phyloP scores from a whole-genome alignment of 92 coral and sea anemone species.

The Blastomussa wellsi region DNA sequence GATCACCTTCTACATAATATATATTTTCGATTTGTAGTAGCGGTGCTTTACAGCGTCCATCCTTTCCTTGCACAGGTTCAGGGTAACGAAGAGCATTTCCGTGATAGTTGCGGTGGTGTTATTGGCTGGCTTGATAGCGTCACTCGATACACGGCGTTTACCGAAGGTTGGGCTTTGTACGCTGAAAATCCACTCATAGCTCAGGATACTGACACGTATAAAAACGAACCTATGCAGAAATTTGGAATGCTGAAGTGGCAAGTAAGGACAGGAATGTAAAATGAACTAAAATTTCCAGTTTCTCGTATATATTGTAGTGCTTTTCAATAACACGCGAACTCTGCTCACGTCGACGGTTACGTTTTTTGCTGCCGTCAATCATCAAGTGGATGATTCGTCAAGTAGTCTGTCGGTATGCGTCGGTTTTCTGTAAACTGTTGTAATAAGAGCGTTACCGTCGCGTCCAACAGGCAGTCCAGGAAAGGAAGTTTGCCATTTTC shows the following conservation, averaged over 20 bases:
- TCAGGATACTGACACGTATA: constrained; percentile 74
- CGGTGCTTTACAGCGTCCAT: not conserved
- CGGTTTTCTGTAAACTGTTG: too few species aligned
- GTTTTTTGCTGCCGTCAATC: too few species aligned
- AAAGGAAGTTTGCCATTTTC: too few species aligned
- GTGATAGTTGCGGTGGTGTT: constrained; percentile 74
- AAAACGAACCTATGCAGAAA: constrained; percentile 74
- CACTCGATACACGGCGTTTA: constrained; percentile 80
- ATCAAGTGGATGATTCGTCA: too few species aligned
- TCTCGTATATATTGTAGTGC: too few species aligned
- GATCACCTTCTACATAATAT: not conserved
- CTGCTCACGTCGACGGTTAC: too few species aligned
- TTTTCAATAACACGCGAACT: too few species aligned
- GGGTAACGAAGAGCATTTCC: constrained; percentile 77
- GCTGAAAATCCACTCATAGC: constrained; percentile 88
- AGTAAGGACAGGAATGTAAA: constrained; percentile 23
- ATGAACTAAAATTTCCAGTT: not conserved
- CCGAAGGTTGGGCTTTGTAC: constrained; percentile 89
- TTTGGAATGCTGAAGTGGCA: constrained; percentile 88
- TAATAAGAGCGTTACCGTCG: too few species aligned
- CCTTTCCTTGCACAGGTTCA: constrained; percentile 55
- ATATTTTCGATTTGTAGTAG: too few species aligned
- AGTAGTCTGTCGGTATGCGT: too few species aligned
- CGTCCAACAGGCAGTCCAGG: too few species aligned
- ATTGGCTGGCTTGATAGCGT: constrained; percentile 75